Evolutionary conservation across 64 coral and sea anemone species (phyloP).

Genomic region (Porites lutea): DNA sequence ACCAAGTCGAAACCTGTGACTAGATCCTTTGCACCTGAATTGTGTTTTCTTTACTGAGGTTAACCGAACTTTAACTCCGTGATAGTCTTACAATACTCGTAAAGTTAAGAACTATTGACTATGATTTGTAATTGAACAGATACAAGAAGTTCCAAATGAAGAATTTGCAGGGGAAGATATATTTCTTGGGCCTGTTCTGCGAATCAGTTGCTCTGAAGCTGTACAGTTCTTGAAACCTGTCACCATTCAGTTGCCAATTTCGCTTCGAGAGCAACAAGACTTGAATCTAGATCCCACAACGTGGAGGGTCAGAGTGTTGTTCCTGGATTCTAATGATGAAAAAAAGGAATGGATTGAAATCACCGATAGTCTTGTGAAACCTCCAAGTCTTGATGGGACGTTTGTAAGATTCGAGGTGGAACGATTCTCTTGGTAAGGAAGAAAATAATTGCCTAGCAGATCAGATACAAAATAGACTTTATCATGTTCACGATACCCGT

Average conservation of each 20-base stretch:
- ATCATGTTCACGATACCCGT: too few relatives aligned
- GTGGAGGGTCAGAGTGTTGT: constrained; percentile 11
- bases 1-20: too few relatives aligned
- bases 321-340: background rate
- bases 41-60: too few relatives aligned
- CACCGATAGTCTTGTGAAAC: background rate
- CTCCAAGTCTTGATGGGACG: background rate
- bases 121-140: background rate
- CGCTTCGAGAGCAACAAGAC: background rate
- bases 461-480: too few relatives aligned
- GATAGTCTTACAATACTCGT: background rate
- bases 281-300: background rate
- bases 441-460: too few relatives aligned
- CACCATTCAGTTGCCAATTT: constrained; percentile 26
- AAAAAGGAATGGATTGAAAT: constrained; percentile 28
- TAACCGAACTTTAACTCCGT: too few relatives aligned
- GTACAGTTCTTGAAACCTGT: constrained; percentile 19
- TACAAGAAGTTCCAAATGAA: constrained; percentile 19
- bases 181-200: background rate
- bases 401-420: background rate
- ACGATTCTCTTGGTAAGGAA: constrained; percentile 9
- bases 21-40: too few relatives aligned
- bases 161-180: background rate
- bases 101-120: too few relatives aligned
- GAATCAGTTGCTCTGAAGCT: background rate